Percentiles rank a stretch among this genome's conserved stretches.
phyloP scores from a whole-genome alignment of 2,888 invertebrate species.

The Lordiphosa andalusiaca region DNA sequence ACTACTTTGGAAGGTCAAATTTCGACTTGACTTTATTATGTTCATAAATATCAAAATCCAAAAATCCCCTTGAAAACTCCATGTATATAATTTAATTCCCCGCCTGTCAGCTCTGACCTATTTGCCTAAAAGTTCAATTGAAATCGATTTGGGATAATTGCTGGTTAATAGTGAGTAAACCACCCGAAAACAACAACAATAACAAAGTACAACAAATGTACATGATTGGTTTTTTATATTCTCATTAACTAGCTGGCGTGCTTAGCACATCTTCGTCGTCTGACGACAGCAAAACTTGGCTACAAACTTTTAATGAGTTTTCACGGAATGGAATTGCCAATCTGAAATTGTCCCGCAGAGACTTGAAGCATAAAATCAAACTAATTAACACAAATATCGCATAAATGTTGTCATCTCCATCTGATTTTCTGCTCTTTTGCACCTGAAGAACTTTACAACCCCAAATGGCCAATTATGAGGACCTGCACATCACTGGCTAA shows the following conservation, averaged over 20 bases:
- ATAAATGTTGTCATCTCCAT: slow-evolving; percentile 33
- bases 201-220: slow-evolving; percentile 2
- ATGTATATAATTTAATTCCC: slow-evolving; percentile 24
- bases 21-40: too few species aligned
- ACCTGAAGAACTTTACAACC: slow-evolving; percentile 26
- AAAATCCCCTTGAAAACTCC: slow-evolving; percentile 7
- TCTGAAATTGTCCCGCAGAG: slow-evolving; percentile 28
- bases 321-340: slow-evolving; percentile 45
- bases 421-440: slow-evolving; percentile 40
- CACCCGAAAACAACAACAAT: neutral
- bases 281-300: neutral
- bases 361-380: slow-evolving; percentile 48
- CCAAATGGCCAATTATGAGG: slow-evolving; percentile 15
- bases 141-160: slow-evolving; percentile 11
- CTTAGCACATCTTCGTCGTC: neutral
- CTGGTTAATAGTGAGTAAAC: slow-evolving; percentile 1
- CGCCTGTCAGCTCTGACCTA: slow-evolving; percentile 5
- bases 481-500: slow-evolving; percentile 9
- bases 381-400: slow-evolving; percentile 51
- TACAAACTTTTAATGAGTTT: slow-evolving; percentile 51
- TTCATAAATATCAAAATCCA: too few species aligned
- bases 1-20: too few species aligned
- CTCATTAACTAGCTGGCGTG: too few species aligned
- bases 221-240: slow-evolving; percentile 2
- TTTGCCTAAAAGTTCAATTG: slow-evolving; percentile 11